Evolutionary conservation across 2,797 vertebrate species (phyloP).

Genomic region (Labeo calbasu): DNA sequence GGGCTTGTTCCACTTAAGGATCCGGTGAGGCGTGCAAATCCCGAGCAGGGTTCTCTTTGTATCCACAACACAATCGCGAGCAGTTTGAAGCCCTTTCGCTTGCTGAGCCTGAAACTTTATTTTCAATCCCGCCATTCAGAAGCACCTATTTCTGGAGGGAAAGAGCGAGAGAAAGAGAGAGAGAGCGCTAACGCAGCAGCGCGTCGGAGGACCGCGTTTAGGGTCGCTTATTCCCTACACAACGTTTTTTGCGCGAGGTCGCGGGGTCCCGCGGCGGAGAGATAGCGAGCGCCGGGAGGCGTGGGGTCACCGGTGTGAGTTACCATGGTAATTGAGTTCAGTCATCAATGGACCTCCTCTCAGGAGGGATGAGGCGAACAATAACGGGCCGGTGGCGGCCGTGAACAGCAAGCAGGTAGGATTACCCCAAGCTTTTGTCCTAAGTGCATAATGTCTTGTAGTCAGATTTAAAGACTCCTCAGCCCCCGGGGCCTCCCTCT

Average conservation of each 20-base stretch:
- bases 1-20: conserved; percentile 68
- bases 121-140: conserved; percentile 75
- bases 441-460: conserved; percentile 95
- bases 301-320: conserved; percentile 88
- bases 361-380: conserved; percentile 87
- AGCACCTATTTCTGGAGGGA: conserved; percentile 57
- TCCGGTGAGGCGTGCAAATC: conserved; percentile 68
- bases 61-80: conserved; percentile 71
- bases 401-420: conserved; percentile 97
- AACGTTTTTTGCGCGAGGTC: conserved; percentile 78
- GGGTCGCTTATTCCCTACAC: conserved; percentile 70
- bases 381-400: conserved; percentile 92
- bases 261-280: conserved; percentile 75
- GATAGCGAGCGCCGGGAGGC: conserved; percentile 71
- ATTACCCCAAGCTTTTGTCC: conserved; percentile 94
- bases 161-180: conserved; percentile 6
- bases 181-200: conserved; percentile 40
- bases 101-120: conserved; percentile 75
- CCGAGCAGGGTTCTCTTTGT: conserved; percentile 70
- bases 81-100: conserved; percentile 75
- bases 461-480: conserved; percentile 96
- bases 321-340: conserved; percentile 97
- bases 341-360: conserved; percentile 90
- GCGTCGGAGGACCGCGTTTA: conserved; percentile 50
- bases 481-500: conserved; percentile 82